These are phyloP conservation scores for Macrotus californicus DNA, from an alignment of 2,113 vertebrate genomes.

Conservation along the genomic window DNA sequence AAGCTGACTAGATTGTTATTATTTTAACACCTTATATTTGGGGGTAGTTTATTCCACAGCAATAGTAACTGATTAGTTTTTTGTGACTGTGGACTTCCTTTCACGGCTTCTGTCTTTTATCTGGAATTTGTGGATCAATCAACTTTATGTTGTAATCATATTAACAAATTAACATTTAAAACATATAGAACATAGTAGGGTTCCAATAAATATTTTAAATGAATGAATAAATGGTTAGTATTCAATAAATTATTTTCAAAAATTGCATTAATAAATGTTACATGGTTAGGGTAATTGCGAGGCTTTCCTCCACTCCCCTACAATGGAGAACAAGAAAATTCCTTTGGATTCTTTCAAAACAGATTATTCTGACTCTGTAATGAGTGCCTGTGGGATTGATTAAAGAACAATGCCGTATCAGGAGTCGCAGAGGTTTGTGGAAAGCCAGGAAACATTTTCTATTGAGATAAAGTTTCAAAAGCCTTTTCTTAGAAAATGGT, in stretches of 20 bases:
- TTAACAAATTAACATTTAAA: not conserved
- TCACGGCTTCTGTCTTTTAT: not conserved
- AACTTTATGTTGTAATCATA: not conserved
- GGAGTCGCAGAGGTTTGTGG: not conserved
- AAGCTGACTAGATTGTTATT: not conserved
- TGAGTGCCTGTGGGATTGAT: constrained; percentile 26
- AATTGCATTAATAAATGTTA: not conserved
- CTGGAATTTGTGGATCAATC: not conserved
- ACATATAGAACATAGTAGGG: not conserved
- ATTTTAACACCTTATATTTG: not conserved
- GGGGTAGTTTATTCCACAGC: not conserved
- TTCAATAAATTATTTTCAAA: not conserved
- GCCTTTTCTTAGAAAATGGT: constrained; percentile 45
- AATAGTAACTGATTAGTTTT: not conserved
- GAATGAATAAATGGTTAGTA: not conserved
- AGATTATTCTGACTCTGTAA: constrained; percentile 45
- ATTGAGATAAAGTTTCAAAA: constrained; percentile 60
- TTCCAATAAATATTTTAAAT: not conserved
- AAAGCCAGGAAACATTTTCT: constrained; percentile 54
- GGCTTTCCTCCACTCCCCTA: not conserved
- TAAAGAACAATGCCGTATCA: constrained; percentile 48
- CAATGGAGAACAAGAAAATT: constrained; percentile 22
- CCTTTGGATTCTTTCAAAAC: constrained; percentile 35
- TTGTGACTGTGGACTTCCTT: not conserved
- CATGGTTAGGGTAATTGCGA: not conserved